phyloP scores from a whole-genome alignment of 2,888 invertebrate genomes.

The Phengaris alcon region DNA sequence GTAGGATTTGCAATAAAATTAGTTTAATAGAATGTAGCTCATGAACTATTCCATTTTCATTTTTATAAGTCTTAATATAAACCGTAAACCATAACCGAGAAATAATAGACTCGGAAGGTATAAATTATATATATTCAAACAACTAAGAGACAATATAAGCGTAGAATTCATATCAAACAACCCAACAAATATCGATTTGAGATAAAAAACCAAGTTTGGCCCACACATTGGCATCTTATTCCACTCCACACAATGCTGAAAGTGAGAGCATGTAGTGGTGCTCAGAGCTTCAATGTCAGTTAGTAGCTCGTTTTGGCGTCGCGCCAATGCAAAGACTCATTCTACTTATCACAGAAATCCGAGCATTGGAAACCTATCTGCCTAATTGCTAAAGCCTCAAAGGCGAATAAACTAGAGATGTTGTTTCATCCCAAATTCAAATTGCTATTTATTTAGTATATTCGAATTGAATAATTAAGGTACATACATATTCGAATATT shows the following conservation, averaged over 20 bases:
- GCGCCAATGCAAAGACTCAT: constrained; percentile 45
- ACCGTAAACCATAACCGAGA: too few relatives aligned
- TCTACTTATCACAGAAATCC: constrained; percentile 34
- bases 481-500: too few relatives aligned
- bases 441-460: background rate
- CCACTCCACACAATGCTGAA: constrained; percentile 38
- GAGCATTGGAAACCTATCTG: constrained; percentile 26
- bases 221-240: constrained; percentile 37
- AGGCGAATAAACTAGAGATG: background rate
- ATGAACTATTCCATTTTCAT: too few relatives aligned
- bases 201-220: constrained; percentile 30
- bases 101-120: too few relatives aligned
- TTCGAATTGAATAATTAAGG: too few relatives aligned
- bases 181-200: background rate
- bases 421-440: background rate
- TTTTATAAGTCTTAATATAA: too few relatives aligned
- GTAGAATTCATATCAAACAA: too few relatives aligned
- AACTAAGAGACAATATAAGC: too few relatives aligned
- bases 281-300: constrained; percentile 50
- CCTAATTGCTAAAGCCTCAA: constrained; percentile 29
- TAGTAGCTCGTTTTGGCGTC: constrained; percentile 46
- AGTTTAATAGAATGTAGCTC: too few relatives aligned
- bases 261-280: constrained; percentile 44
- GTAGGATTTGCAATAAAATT: too few relatives aligned
- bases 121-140: too few relatives aligned